Conservation (phyloP, 2,888 invertebrate species). For the Sclerodermus sp. region DNA sequence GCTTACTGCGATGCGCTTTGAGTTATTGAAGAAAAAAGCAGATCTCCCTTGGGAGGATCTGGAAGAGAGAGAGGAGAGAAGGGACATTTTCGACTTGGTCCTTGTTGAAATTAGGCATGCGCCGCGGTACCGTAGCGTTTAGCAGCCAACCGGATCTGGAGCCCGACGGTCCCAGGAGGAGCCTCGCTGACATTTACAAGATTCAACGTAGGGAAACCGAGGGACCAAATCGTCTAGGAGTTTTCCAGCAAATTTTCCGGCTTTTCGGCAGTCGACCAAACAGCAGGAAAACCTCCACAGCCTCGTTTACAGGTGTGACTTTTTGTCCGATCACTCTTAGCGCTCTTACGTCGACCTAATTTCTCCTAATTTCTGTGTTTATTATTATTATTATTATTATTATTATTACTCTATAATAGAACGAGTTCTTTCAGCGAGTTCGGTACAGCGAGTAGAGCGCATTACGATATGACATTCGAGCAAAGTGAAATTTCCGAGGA, state of each 20-base stretch:
- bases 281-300: constrained; percentile 70
- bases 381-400: no score
- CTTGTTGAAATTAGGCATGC: constrained; percentile 46
- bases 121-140: constrained; percentile 55
- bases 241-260: constrained; percentile 53
- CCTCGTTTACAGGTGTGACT: constrained; percentile 61
- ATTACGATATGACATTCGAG: no score
- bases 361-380: no score
- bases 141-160: constrained; percentile 54
- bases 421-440: no score
- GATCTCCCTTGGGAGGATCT: constrained; percentile 1
- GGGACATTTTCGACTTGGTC: constrained; percentile 1
- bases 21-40: no score
- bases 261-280: constrained; percentile 69
- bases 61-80: background rate
- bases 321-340: background rate
- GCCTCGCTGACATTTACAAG: constrained; percentile 51
- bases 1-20: constrained; percentile 14
- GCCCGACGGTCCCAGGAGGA: constrained; percentile 45
- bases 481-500: no score
- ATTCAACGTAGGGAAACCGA: constrained; percentile 50
- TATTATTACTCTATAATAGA: no score
- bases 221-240: constrained; percentile 49
- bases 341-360: no score
- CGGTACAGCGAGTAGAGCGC: no score